These are phyloP conservation scores for Arge pagana DNA, from an alignment of 2,888 invertebrate species.

Conservation along the genomic window DNA sequence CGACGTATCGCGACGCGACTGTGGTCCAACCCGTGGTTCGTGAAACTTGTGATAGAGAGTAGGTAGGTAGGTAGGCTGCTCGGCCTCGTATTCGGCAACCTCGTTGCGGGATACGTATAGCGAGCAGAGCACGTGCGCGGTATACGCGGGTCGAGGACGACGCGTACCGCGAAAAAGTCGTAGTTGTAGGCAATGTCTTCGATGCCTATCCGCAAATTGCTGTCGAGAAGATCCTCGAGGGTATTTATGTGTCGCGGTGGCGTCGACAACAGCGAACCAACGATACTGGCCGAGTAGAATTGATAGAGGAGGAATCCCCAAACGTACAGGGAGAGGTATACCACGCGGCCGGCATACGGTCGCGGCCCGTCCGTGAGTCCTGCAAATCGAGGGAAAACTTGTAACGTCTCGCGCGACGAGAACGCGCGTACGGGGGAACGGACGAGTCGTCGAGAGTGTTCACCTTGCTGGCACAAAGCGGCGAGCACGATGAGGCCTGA, in stretches of 20 bases:
- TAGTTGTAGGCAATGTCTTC: conserved; percentile 50
- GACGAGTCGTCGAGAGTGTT: too few species aligned
- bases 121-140: too few species aligned
- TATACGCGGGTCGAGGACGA: too few species aligned
- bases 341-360: conserved; percentile 56
- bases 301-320: conserved; percentile 52
- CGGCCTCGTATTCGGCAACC: too few species aligned
- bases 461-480: conserved; percentile 60
- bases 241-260: conserved; percentile 49
- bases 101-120: too few species aligned
- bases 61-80: too few species aligned
- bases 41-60: too few species aligned
- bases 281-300: conserved; percentile 55
- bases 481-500: conserved; percentile 56
- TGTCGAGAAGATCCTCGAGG: conserved; percentile 45
- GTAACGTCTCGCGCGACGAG: too few species aligned
- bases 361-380: conserved; percentile 58
- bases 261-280: conserved; percentile 48
- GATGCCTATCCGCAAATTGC: conserved; percentile 46
- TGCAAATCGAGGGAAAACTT: conserved; percentile 45
- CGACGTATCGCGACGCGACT: too few species aligned
- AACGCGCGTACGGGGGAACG: too few species aligned
- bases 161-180: conserved; percentile 45
- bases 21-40: too few species aligned
- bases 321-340: conserved; percentile 45